Evolutionary conservation across 92 coral and sea anemone genomes (phyloP), one percentile per base, ranked within the genome.

Genomic region (Siderastrea siderea): DNA sequence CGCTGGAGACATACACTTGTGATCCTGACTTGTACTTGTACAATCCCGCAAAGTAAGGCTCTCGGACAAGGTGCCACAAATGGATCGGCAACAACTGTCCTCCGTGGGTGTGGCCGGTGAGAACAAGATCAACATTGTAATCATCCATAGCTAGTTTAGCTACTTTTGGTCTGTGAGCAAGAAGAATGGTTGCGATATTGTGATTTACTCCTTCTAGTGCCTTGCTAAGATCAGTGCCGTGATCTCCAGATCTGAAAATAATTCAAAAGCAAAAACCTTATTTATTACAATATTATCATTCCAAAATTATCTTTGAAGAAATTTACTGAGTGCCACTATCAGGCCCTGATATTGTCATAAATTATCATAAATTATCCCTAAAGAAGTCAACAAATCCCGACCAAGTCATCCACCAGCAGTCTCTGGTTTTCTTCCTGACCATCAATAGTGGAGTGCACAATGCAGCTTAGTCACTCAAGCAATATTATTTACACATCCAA

Each of bases 11-110:
- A 59, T 96, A 94, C 6, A 96, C 91, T 72, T 92, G 84, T 7
- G 91, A 77, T 13, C 95, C 95, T 11, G 88, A 62, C 57, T 89
- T 88, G 77, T 93, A 95, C 60, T 71, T 68, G 73, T 96, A 94
- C 79, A 96, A 74, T 11, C 98, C 98, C 17, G 89, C 77, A 84
- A 96, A 96, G 71, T 92, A 96, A 7, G 98, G 98, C 70, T 96
- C 94, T 8, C 86, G 59, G 0, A 94, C 7, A 43, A 82, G 74
- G 67, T 96, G 98, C 90, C 93, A 96, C 48, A 96, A 68, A 87
- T 90, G 95, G n/a, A 96, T 49, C 47, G 98, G 98, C 46, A 94
- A 84, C 14, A 94, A 4, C 73, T 96, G 98, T 49, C 98, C 98
- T 69, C 91, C 91, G 48, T 96, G 98, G 7, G 98, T 96, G 78